Conservation (phyloP, 2,797 vertebrate species). For the Aldrovandia affinis region DNA sequence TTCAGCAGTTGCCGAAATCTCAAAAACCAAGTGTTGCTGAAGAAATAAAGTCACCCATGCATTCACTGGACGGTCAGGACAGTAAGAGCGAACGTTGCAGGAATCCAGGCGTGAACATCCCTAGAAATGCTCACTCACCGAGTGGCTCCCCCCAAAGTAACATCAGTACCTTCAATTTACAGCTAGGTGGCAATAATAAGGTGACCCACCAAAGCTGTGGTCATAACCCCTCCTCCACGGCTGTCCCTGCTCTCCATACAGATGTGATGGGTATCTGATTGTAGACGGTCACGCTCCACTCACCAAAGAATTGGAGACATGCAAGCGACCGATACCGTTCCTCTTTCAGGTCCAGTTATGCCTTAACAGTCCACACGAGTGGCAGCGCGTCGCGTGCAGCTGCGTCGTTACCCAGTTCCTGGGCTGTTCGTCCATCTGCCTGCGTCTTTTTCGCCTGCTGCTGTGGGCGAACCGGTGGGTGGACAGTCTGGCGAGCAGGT, state of each 20-base stretch:
- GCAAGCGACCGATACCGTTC: neutral
- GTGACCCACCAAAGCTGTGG: neutral
- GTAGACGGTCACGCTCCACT: neutral
- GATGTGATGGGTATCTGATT: neutral
- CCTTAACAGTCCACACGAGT: no score
- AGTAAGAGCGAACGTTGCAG: no score
- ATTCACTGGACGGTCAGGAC: no score
- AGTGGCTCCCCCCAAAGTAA: neutral
- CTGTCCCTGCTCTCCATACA: neutral
- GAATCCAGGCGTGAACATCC: no score
- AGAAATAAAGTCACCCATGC: no score
- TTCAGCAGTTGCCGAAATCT: neutral
- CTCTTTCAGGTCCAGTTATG: neutral
- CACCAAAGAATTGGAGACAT: neutral
- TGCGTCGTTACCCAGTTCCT: neutral
- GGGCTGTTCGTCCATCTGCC: neutral
- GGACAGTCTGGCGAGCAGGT: neutral
- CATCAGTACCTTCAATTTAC: neutral
- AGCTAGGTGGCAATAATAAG: neutral
- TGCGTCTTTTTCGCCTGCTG: neutral
- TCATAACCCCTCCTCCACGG: neutral
- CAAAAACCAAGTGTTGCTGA: neutral
- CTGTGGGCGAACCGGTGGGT: neutral
- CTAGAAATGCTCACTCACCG: no score
- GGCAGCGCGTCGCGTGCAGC: neutral